phyloP scores from a whole-genome alignment of 2,113 vertebrate species.

The Dromaius novaehollandiae region DNA sequence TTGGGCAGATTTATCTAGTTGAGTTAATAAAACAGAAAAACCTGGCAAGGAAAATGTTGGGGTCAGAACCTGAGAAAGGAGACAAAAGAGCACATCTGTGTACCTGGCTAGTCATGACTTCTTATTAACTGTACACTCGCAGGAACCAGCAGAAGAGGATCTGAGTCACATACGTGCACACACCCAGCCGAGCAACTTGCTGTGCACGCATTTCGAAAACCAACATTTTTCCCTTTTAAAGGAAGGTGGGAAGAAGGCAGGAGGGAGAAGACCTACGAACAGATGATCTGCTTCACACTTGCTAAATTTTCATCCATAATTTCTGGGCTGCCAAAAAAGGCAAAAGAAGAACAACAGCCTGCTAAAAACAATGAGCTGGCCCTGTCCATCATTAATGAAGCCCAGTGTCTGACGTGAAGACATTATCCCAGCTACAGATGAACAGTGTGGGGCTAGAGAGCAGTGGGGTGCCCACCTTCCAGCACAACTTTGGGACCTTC shows the following conservation, averaged over 20 bases:
- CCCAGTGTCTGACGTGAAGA: neutral
- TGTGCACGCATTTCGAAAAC: neutral
- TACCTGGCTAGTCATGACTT: neutral
- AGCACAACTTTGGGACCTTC: too few relatives aligned
- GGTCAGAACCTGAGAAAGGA: neutral
- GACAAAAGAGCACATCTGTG: accelerated
- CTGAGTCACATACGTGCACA: accelerated
- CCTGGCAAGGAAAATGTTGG: neutral
- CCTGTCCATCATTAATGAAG: neutral
- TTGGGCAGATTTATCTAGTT: neutral
- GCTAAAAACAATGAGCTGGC: neutral
- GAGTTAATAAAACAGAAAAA: neutral
- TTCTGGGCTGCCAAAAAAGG: neutral
- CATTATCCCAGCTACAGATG: neutral
- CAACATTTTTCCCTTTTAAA: neutral
- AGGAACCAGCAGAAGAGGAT: neutral
- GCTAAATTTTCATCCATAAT: neutral
- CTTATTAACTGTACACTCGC: neutral
- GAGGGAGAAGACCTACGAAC: neutral
- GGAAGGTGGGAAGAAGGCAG: neutral
- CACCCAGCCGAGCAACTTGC: neutral
- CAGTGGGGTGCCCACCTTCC: too few relatives aligned
- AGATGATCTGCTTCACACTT: neutral
- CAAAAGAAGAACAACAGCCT: neutral
- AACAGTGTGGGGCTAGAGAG: too few relatives aligned